Evolutionary conservation across 2,113 vertebrate genomes (phyloP).

Genomic region (Spilogale gracilis): DNA sequence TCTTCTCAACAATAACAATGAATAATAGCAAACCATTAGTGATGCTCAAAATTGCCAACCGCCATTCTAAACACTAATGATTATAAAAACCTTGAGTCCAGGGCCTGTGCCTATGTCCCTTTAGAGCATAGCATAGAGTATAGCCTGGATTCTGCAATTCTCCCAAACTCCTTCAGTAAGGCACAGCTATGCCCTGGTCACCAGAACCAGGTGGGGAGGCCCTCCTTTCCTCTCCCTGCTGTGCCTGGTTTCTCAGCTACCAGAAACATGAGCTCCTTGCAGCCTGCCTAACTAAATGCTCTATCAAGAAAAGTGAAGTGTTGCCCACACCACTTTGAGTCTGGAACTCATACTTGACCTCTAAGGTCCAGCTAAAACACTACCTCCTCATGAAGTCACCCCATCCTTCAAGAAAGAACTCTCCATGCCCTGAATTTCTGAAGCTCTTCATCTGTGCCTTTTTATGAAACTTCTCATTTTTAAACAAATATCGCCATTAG

Average conservation of each 20-base stretch:
- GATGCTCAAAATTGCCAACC: neutral
- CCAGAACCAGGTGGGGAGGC: neutral
- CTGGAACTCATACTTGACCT: neutral
- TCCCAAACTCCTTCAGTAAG: neutral
- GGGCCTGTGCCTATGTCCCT: neutral
- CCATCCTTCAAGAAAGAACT: neutral
- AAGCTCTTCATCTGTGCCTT: neutral
- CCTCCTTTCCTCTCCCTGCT: neutral
- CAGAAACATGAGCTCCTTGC: neutral
- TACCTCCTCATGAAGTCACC: neutral
- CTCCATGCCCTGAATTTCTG: neutral
- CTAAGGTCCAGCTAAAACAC: neutral
- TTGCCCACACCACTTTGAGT: neutral
- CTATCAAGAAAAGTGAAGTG: neutral
- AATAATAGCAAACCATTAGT: neutral
- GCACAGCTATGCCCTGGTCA: neutral
- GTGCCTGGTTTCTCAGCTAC: neutral
- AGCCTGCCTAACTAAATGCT: conserved; percentile 17
- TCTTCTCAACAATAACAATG: neutral
- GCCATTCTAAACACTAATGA: neutral
- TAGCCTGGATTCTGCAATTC: neutral
- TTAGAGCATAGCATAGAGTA: neutral
- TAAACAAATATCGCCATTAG: neutral
- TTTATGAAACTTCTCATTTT: neutral
- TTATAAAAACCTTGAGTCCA: neutral